A percentile compares a stretch with the other conserved stretches of the same genome.
These are phyloP conservation scores for Ardeotis arabs DNA, from an alignment of 2,113 vertebrate genomes.

Conservation along the genomic window DNA sequence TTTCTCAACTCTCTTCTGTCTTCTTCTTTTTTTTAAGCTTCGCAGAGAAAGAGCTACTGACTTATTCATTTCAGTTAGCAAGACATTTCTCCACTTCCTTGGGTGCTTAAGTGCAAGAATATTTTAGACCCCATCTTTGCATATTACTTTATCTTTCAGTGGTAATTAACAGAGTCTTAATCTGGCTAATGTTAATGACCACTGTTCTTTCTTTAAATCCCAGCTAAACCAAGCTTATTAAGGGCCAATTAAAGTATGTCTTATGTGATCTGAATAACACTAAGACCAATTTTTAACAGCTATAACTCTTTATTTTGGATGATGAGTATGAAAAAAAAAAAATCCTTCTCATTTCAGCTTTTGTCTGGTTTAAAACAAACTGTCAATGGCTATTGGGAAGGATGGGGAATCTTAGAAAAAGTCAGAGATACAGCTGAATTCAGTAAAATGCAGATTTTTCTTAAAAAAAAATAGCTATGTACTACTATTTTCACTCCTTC, in stretches of 20 bases:
- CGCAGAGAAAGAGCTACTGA: neutral
- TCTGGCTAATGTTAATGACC: conserved; percentile 86
- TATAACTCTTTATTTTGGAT: conserved; percentile 57
- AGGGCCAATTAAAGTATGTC: conserved; percentile 82
- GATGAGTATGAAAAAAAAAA: conserved; percentile 32
- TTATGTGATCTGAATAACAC: conserved; percentile 81
- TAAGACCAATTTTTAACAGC: conserved; percentile 61
- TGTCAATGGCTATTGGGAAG: neutral
- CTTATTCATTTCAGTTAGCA: conserved; percentile 52
- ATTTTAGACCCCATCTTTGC: conserved; percentile 74
- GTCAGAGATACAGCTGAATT: neutral
- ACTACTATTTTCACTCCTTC: neutral
- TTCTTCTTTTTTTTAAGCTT: neutral
- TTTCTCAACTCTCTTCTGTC: neutral
- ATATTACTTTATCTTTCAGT: conserved; percentile 85
- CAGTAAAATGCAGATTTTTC: neutral
- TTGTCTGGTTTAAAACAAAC: conserved; percentile 41
- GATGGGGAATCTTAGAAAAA: neutral
- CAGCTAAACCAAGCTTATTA: conserved; percentile 88
- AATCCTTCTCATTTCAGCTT: conserved; percentile 10
- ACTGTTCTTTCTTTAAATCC: conserved; percentile 84
- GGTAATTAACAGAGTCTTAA: conserved; percentile 86
- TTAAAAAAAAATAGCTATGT: neutral
- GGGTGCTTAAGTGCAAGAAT: conserved; percentile 65
- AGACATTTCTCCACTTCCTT: conserved; percentile 62